Base-by-base conservation (phyloP, 2,113 vertebrate genomes). In the Corapipo altera region DNA sequence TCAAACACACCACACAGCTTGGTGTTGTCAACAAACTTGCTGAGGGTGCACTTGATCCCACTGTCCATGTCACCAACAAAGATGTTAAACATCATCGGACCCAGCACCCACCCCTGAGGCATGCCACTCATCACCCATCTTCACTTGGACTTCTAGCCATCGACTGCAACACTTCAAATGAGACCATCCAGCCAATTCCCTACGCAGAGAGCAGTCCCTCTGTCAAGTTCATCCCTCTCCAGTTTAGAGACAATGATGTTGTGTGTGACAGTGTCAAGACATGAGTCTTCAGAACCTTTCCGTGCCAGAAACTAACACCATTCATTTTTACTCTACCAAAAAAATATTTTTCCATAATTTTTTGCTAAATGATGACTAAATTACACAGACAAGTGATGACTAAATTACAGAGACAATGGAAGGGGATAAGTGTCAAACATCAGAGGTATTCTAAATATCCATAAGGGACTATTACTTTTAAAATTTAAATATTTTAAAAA, bases 401-500 rank as follows among this genome's bases (percentile, higher is more conserved):
- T 86, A 59, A 59, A 89, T 77, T 76, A 46, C 46, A 61, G n/a
- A 70, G 30, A 66, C 1, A 86, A 80, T 41, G 27, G 32, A 88
- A 80, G 43, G 62, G 14, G 8, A 23, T 62, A 88, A 95, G 43
- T 69, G 61, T 44, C 86, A 92, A 10, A 32, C 85, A 37, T 70
- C 57, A 82, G 89, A 88, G 61, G 28, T 87, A 28, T 78, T 95
- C 87, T 89, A 94, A 90, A 87, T 79, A 91, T 78, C 35, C 74
- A 91, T 9, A 61, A n/a, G 57, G 58, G 70, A 85, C 85, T 91
- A 75, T 37, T 78, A 82, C 61, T 91, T 91, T 65, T n/a, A 58
- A 74, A 58, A 83, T 54, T 55, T 62, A 82, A 94, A 94, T 79
- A 61, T 72, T 78, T 23, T 65, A 6, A 95, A 94, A 94, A 96